Evolutionary conservation across 2,113 vertebrate species (phyloP).

Genomic region (Nibea coibor): DNA sequence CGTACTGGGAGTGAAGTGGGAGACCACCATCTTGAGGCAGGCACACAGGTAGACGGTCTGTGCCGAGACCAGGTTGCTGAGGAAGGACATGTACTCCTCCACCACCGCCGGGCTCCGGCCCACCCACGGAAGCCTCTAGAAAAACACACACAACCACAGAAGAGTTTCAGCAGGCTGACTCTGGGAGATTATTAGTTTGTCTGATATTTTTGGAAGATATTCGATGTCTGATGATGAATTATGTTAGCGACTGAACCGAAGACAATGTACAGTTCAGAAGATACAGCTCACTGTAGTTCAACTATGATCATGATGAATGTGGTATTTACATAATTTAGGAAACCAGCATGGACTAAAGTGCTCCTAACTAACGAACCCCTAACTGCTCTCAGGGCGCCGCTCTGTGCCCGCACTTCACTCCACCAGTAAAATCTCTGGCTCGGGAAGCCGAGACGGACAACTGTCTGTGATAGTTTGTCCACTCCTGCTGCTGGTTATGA

Average conservation of each 20-base stretch:
- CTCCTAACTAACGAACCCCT: no score
- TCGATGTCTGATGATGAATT: not conserved
- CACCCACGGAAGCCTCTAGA: slow-evolving; percentile 91
- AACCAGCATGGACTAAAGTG: no score
- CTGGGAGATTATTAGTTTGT: not conserved
- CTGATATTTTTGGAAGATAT: not conserved
- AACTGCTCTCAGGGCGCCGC: no score
- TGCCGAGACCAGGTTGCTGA: slow-evolving; percentile 94
- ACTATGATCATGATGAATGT: no score
- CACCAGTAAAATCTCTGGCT: no score
- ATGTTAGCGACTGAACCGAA: not conserved
- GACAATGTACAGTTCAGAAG: no score
- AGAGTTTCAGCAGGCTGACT: not conserved
- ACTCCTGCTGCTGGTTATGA: no score
- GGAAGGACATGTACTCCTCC: slow-evolving; percentile 94
- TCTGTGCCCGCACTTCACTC: no score
- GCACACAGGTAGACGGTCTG: slow-evolving; percentile 94
- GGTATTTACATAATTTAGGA: no score
- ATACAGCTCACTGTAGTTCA: not conserved
- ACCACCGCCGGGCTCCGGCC: slow-evolving; percentile 89
- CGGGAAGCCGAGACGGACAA: no score
- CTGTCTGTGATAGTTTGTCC: no score
- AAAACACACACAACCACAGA: not conserved
- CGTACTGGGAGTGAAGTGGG: slow-evolving; percentile 91
- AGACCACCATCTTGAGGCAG: slow-evolving; percentile 90